Evolutionary conservation across 2,113 vertebrate genomes (phyloP).

Genomic region (Chaetodon auriga): DNA sequence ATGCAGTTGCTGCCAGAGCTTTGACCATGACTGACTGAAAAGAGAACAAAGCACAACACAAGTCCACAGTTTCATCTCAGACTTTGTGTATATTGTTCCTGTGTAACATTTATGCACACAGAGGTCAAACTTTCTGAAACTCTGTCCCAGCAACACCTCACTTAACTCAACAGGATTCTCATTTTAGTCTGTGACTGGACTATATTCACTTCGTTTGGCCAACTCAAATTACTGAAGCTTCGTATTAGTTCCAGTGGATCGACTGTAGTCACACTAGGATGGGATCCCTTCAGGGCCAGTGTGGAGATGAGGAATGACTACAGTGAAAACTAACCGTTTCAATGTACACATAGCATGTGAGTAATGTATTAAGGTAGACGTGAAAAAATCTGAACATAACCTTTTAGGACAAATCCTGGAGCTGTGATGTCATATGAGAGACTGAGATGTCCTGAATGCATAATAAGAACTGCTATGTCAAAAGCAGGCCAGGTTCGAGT

Average conservation of each 20-base stretch:
- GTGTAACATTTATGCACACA: not conserved
- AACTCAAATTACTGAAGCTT: too few species aligned
- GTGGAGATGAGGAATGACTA: not conserved
- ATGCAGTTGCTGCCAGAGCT: too few species aligned
- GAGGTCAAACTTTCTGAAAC: too few species aligned
- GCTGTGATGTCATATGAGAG: not conserved
- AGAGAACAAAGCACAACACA: not conserved
- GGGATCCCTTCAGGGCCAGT: not conserved
- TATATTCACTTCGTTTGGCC: not conserved
- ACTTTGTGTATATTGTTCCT: not conserved
- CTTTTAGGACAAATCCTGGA: not conserved
- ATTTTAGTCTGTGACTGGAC: too few species aligned
- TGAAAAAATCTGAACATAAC: not conserved
- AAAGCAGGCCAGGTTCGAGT: not conserved
- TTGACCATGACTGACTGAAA: too few species aligned
- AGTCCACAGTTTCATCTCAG: not conserved
- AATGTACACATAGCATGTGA: not conserved
- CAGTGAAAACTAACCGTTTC: too few species aligned
- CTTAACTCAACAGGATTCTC: too few species aligned
- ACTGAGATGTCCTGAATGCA: constrained; percentile 34
- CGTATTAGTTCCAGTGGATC: not conserved
- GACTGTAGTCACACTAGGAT: too few species aligned
- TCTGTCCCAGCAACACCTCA: too few species aligned
- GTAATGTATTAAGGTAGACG: not conserved
- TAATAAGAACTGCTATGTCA: not conserved